Evolutionary conservation across 2,888 invertebrate genomes (phyloP), one percentile per base, ranked within the genome.

Genomic region (Polyommatus iphigenia): DNA sequence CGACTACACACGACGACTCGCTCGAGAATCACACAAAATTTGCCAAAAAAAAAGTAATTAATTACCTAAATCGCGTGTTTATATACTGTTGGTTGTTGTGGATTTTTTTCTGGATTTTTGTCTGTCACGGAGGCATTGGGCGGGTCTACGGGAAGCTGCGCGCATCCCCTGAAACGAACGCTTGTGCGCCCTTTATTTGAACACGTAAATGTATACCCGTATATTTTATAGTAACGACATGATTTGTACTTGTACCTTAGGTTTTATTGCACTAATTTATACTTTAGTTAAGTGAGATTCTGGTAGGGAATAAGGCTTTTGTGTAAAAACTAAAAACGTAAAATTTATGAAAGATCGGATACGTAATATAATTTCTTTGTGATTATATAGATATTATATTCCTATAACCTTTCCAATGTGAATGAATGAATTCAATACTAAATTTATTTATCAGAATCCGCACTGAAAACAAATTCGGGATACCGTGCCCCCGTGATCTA

Each of bases 121-220:
- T 78, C 77, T 80, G 80, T 77, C 79, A 83, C 81, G 83, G 85
- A 85, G 85, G 85, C 84, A 87, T 84, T 84, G 84, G 88, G 87
- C 87, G 91, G 92, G 91, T 88, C 90, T 90, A 91, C 91, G 92
- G 83, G 90, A 90, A 90, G 90, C 90, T 90, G 85, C 90, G 92
- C 93, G 92, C 93, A 92, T 92, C 92, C 92, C 92, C 87, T 87
- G 88, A 67, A 67, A 67, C 67, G 15, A 67, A 32, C 88, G 88
- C 89, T 88, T 89, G 85, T 84, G 86, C 67, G 67, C 24, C 82
- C 79, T 77, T 81, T 80, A 80, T 79, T 79, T 79, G 79, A 76
- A 80, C 80, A 79, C 77, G 76, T 77, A 82, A 77, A 78, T 77
- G 76, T 71, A 76, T 80, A 79, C 73, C 77, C 77, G 78, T 80